A percentile compares a stretch with the other conserved stretches of the same genome.
Conservation (phyloP, 2,888 invertebrate species). For the Drosophila percnosoma region DNA sequence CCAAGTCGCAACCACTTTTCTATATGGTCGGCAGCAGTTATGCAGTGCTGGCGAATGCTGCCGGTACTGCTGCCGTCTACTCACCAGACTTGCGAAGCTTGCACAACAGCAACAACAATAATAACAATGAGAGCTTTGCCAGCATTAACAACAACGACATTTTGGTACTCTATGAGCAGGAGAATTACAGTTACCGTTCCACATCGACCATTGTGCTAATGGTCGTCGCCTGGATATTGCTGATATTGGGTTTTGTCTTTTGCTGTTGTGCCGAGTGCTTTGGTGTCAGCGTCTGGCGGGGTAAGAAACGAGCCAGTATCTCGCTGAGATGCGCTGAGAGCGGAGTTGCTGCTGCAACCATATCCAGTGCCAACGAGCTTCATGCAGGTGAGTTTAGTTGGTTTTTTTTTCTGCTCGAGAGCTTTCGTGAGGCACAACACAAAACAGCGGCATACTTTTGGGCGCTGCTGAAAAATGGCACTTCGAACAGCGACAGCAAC, state of each 20-base stretch:
- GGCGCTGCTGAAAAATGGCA: conserved; percentile 56
- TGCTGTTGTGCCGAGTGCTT: conserved; percentile 83
- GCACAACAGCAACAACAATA: conserved; percentile 17
- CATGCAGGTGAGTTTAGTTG: conserved; percentile 62
- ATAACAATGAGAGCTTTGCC: conserved; percentile 19
- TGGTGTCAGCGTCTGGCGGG: conserved; percentile 70
- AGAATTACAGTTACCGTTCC: conserved; percentile 65
- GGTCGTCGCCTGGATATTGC: conserved; percentile 82
- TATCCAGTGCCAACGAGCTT: conserved; percentile 22
- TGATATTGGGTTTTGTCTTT: conserved; percentile 80
- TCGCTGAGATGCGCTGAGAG: conserved; percentile 44
- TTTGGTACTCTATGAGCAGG: conserved; percentile 70
- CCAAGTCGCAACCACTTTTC: conserved; percentile 68
- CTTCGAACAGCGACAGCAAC: conserved; percentile 13
- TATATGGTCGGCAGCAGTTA: conserved; percentile 51
- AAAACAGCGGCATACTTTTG: conserved; percentile 63
- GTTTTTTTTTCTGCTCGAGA: conserved; percentile 15
- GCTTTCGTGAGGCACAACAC: conserved; percentile 29
- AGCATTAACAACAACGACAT: conserved; percentile 56
- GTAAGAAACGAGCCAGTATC: conserved; percentile 61
- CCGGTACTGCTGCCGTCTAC: conserved; percentile 40
- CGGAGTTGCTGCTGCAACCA: conserved; percentile 15
- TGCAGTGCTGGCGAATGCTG: conserved; percentile 52
- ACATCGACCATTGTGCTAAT: conserved; percentile 81
- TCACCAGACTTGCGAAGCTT: conserved; percentile 26